Evolutionary conservation across 2,113 vertebrate genomes (phyloP), one percentile per base, ranked within the genome.

Genomic region (Oncorhynchus nerka): DNA sequence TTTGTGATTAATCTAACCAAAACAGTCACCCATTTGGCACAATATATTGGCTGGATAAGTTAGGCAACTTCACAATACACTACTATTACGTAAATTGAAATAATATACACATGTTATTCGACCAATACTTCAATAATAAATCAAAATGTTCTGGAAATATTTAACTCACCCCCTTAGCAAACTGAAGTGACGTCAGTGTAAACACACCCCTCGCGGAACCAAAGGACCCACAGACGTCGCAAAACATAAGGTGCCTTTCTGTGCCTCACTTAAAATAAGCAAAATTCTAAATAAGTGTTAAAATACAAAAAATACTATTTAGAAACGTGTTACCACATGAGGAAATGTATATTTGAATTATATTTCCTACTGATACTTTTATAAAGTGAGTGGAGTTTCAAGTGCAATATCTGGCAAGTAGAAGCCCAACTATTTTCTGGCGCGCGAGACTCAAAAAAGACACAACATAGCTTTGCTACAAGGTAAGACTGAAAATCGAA

Each of bases 161-260:
- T 78, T 75, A 20, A 71, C 84, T 87, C 66, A 89, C 85, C 84
- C 32, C 70, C 39, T 79, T 67, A 67, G 32, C 39, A 73, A 85
- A 78, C 69, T 65, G 75, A 30, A 82, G 72, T 89, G 87, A 90
- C 87, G 88, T 86, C 62, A 61, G 71, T 30, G 81, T 89, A 90
- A 91, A 90, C 87, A 87, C 88, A 75, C 85, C 88, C 79, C n/a
- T 13, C 6, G 15, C 26, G 0, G n/a, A 48, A 68, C 51, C 16
- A 19, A 70, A 87, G 76, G 89, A 88, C 88, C 85, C 12, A 5
- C 0, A 20, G 1, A 84, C 79, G 75, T 83, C 11, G 39, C 82
- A 86, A 78, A 62, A 64, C 70, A 22, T 59, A 71, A 82, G 88
- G 61, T 78, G 81, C 39, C 79, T 57, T 4, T 5, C 51, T 19